Percentiles rank a stretch among this genome's conserved stretches.
phyloP scores from a whole-genome alignment of 2,888 invertebrate genomes.

The Agrotis clavis region DNA sequence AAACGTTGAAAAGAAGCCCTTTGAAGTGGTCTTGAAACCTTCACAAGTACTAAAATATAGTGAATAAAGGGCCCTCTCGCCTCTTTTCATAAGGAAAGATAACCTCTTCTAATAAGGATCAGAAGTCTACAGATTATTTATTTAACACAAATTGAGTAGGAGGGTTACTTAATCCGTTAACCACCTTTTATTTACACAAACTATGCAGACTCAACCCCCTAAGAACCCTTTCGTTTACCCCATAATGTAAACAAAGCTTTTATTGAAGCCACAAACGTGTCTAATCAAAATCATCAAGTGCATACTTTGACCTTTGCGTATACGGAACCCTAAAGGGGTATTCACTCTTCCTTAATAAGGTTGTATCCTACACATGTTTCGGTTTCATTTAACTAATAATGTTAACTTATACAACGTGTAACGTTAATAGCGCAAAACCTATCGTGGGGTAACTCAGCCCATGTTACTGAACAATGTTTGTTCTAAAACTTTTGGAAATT shows the following conservation, averaged over 20 bases:
- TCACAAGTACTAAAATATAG: constrained; percentile 5
- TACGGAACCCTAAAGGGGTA: constrained; percentile 32
- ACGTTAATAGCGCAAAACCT: too few species aligned
- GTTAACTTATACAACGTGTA: too few species aligned
- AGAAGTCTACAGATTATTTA: constrained; percentile 32
- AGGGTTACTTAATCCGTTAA: constrained; percentile 10
- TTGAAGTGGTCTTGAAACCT: constrained; percentile 7
- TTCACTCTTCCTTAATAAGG: constrained; percentile 12
- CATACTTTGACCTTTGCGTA: constrained; percentile 32
- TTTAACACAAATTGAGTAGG: constrained; percentile 28
- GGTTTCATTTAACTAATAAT: not conserved
- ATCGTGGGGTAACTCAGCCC: too few species aligned
- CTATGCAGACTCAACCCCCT: constrained; percentile 16
- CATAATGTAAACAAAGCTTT: constrained; percentile 44
- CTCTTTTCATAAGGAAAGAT: constrained; percentile 5
- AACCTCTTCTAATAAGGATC: not conserved
- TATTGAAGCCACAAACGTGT: constrained; percentile 53
- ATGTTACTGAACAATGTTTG: too few species aligned
- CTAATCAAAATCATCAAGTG: constrained; percentile 58
- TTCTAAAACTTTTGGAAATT: too few species aligned
- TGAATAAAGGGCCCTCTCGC: not conserved
- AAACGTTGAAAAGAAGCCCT: not conserved
- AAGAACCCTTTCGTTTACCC: constrained; percentile 28
- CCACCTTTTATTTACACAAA: constrained; percentile 34
- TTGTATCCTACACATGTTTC: constrained; percentile 8